A percentile compares a stretch with the other conserved stretches of the same genome.
These are phyloP conservation scores for Nemotelus nigrinus DNA, from an alignment of 2,888 invertebrate species.

Conservation along the genomic window DNA sequence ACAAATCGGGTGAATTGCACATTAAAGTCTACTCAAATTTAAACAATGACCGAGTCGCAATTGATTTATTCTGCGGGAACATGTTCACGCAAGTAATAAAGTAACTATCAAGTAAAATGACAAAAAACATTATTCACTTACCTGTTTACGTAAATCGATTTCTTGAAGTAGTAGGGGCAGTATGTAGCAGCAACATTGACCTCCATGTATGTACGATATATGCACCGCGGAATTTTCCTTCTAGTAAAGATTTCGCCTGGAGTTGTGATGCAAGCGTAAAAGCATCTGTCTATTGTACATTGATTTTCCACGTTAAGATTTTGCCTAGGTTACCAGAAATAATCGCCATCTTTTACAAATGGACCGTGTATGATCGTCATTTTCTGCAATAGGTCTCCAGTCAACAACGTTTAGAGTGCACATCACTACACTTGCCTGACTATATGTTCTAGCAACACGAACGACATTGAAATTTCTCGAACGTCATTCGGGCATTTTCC, in stretches of 20 bases:
- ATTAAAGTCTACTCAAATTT: not conserved
- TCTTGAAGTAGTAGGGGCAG: not conserved
- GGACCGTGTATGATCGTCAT: not conserved
- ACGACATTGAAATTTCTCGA: constrained; percentile 50
- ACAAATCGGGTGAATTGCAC: not conserved
- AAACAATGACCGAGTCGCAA: too few relatives aligned
- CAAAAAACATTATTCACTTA: not conserved
- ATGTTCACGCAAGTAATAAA: too few relatives aligned
- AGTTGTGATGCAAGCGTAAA: not conserved
- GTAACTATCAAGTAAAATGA: too few relatives aligned
- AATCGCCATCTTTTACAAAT: not conserved
- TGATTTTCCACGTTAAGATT: constrained; percentile 16
- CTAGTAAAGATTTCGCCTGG: not conserved
- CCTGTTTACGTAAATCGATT: constrained; percentile 25
- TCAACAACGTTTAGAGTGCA: constrained; percentile 17
- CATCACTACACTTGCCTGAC: constrained; percentile 28
- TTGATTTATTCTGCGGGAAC: too few relatives aligned
- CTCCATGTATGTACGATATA: not conserved
- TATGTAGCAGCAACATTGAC: constrained; percentile 15
- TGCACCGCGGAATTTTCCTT: not conserved
- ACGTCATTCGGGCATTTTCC: constrained; percentile 47
- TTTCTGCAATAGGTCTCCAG: constrained; percentile 27
- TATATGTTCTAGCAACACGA: constrained; percentile 42
- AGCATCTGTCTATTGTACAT: not conserved
- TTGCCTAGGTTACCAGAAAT: not conserved